These are phyloP conservation scores for Drepana arcuata DNA, from an alignment of 1,140 invertebrate genomes.

Conservation along the genomic window DNA sequence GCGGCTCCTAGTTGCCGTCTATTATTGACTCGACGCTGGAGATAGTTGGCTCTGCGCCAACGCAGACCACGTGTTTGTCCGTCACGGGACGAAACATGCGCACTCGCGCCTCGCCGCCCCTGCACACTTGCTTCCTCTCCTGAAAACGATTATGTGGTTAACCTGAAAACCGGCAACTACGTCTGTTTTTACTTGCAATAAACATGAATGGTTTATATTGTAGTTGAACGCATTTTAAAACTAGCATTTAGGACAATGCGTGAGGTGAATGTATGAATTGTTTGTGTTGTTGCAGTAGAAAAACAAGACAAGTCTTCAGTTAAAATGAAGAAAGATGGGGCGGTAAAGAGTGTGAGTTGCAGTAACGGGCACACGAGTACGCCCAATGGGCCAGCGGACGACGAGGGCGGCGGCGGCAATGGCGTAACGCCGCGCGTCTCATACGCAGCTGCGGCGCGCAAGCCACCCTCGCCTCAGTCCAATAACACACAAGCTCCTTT, in stretches of 20 bases:
- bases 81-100: slow-evolving; percentile 59
- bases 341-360: slow-evolving; percentile 33
- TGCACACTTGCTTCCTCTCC: slow-evolving; percentile 11
- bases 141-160: slow-evolving; percentile 8
- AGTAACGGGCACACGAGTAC: slow-evolving; percentile 55
- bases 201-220: too few species aligned
- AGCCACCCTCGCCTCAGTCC: slow-evolving; percentile 44
- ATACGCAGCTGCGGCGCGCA: slow-evolving; percentile 58
- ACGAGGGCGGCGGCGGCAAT: slow-evolving; percentile 49
- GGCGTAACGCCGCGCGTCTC: slow-evolving; percentile 42
- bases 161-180: slow-evolving; percentile 18
- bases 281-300: slow-evolving; percentile 33
- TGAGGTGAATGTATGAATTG: not conserved
- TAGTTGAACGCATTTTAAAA: too few species aligned
- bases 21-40: slow-evolving; percentile 70
- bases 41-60: slow-evolving; percentile 64
- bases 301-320: slow-evolving; percentile 43
- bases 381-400: slow-evolving; percentile 55
- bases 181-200: slow-evolving; percentile 8
- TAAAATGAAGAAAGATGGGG: slow-evolving; percentile 56
- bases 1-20: slow-evolving; percentile 64
- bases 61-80: slow-evolving; percentile 54
- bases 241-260: too few species aligned
- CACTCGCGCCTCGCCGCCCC: slow-evolving; percentile 23
- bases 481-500: slow-evolving; percentile 39